Evolutionary conservation across 1,140 invertebrate genomes (phyloP).

Genomic region (Lethocerus indicus): DNA sequence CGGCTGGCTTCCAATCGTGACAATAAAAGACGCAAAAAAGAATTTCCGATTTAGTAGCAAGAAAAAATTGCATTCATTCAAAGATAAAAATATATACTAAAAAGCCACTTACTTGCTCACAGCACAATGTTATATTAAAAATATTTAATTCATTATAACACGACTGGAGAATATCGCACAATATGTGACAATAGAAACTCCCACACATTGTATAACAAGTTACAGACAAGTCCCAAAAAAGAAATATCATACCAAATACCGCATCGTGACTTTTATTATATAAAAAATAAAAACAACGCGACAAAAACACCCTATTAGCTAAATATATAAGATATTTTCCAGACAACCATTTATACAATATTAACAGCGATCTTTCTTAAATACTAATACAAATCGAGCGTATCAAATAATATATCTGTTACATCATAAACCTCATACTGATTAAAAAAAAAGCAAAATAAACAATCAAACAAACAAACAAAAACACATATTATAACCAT

Average conservation of each 20-base stretch:
- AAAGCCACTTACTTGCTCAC: conserved; percentile 16
- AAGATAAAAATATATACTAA: conserved; percentile 15
- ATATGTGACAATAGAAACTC: conserved; percentile 5
- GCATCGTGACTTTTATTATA: conserved; percentile 6
- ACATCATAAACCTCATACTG: conserved; percentile 4
- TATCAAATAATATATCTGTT: neutral
- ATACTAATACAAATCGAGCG: conserved; percentile 1
- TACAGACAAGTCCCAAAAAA: conserved; percentile 7
- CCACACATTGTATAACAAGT: conserved; percentile 2
- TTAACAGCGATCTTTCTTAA: neutral
- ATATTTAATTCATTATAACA: conserved; percentile 10
- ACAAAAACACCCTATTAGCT: conserved; percentile 4
- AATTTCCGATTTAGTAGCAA: too few relatives aligned
- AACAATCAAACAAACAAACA: conserved; percentile 5
- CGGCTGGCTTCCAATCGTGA: too few relatives aligned
- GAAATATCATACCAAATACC: conserved; percentile 7
- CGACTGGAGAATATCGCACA: conserved; percentile 7
- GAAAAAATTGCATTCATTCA: too few relatives aligned
- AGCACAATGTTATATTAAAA: conserved; percentile 15
- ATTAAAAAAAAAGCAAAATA: conserved; percentile 4
- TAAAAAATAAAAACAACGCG: conserved; percentile 8
- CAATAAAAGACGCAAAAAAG: too few relatives aligned
- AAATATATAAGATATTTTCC: conserved; percentile 4
- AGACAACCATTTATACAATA: conserved; percentile 8
- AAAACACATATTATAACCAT: conserved; percentile 8